phyloP scores from a whole-genome alignment of 2,113 vertebrate genomes.

The Pimephales promelas region DNA sequence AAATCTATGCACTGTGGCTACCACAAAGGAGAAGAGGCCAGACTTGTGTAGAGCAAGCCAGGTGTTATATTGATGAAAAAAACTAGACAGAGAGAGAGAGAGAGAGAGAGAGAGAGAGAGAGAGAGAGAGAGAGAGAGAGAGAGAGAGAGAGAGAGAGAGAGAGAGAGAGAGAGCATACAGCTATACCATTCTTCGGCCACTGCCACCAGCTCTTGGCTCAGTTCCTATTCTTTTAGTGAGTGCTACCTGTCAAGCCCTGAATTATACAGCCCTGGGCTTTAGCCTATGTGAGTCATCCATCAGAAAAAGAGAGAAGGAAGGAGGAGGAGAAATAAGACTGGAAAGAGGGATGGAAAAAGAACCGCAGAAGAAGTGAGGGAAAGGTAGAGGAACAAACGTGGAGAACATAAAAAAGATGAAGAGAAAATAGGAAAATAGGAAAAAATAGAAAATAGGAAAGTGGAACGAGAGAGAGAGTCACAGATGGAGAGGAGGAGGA shows the following conservation, averaged over 20 bases:
- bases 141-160: not conserved
- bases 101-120: not conserved
- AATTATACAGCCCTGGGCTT: conserved; percentile 88
- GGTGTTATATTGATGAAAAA: conserved; percentile 48
- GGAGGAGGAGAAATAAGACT: conserved; percentile 39
- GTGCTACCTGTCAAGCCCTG: conserved; percentile 89
- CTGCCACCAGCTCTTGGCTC: conserved; percentile 82
- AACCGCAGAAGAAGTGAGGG: not conserved
- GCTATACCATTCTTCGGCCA: conserved; percentile 71
- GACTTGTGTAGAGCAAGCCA: conserved; percentile 28
- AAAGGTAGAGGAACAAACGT: conserved; percentile 27
- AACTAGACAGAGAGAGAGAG: not conserved
- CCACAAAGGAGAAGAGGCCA: conserved; percentile 37
- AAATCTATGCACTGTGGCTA: conserved; percentile 25
- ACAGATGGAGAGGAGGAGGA: conserved; percentile 27
- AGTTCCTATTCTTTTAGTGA: conserved; percentile 87
- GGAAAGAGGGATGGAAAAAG: conserved; percentile 16
- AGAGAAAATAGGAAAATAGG: conserved; percentile 26
- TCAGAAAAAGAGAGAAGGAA: conserved; percentile 61
- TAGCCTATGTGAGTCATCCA: conserved; percentile 86
- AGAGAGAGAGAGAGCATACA: conserved; percentile 49
- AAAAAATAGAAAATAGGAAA: conserved; percentile 26
- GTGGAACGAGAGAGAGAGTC: not conserved
- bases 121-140: not conserved
- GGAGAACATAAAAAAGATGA: conserved; percentile 32